These are phyloP conservation scores for Gastrophryne carolinensis DNA, from an alignment of 2,797 vertebrate genomes.

Conservation along the genomic window DNA sequence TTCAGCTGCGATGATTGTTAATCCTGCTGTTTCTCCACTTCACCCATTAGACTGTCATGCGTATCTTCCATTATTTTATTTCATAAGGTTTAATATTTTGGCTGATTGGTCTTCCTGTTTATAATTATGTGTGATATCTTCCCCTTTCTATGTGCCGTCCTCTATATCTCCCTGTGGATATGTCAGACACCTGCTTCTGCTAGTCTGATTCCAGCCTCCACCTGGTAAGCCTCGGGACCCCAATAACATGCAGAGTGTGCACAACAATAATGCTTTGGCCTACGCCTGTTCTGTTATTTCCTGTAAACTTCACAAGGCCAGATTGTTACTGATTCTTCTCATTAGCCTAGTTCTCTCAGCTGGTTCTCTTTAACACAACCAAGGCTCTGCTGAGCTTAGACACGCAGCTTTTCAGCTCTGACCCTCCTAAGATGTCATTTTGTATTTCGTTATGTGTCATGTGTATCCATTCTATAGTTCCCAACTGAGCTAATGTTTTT, in stretches of 20 bases:
- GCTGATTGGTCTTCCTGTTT: neutral
- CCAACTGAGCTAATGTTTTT: neutral
- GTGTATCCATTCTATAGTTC: slow-evolving; percentile 2
- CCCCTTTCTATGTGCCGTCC: neutral
- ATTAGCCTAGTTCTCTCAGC: slow-evolving; percentile 40
- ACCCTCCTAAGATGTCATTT: slow-evolving; percentile 30
- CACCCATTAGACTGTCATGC: neutral
- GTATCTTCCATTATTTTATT: neutral
- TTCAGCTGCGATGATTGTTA: neutral
- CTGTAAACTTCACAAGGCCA: slow-evolving; percentile 50
- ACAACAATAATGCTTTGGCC: slow-evolving; percentile 24
- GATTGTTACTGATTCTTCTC: slow-evolving; percentile 37
- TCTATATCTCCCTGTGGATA: slow-evolving; percentile 14
- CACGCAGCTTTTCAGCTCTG: slow-evolving; percentile 3
- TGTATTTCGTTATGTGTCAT: slow-evolving; percentile 6
- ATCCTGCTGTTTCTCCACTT: neutral
- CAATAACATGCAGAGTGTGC: slow-evolving; percentile 32
- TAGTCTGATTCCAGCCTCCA: slow-evolving; percentile 15
- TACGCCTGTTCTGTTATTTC: slow-evolving; percentile 36
- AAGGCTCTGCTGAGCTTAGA: slow-evolving; percentile 39
- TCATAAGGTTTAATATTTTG: neutral
- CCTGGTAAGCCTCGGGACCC: slow-evolving; percentile 42
- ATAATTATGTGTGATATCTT: slow-evolving; percentile 13
- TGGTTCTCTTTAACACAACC: slow-evolving; percentile 47
- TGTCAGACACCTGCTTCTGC: slow-evolving; percentile 15